These are phyloP conservation scores for Neodiprion fabricii DNA, from an alignment of 1,140 invertebrate genomes.

Conservation along the genomic window DNA sequence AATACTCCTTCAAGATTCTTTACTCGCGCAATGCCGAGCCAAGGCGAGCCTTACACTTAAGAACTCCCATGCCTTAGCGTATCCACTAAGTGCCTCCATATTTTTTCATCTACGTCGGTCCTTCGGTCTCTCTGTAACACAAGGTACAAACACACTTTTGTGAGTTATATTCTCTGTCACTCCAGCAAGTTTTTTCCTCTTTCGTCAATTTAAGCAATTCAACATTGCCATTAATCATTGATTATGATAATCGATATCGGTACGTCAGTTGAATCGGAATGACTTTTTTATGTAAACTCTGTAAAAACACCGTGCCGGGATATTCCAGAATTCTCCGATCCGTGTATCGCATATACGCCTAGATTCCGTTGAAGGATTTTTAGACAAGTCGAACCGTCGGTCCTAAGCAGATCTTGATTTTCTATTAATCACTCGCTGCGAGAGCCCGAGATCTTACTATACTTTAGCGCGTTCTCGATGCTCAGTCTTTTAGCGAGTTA, in stretches of 20 bases:
- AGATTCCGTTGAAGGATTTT: no score
- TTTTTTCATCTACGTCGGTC: constrained; percentile 22
- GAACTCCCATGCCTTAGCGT: not conserved
- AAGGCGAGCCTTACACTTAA: not conserved
- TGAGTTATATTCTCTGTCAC: not conserved
- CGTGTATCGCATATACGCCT: no score
- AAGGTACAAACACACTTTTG: constrained; percentile 13
- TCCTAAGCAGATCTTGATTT: not conserved
- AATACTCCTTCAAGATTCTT: not conserved
- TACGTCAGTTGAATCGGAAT: not conserved
- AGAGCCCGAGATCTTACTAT: not conserved
- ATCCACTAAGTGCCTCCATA: constrained; percentile 22
- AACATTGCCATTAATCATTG: not conserved
- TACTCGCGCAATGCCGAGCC: not conserved
- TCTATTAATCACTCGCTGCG: not conserved
- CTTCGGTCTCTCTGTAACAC: not conserved
- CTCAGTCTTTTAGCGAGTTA: not conserved
- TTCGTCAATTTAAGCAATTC: not conserved
- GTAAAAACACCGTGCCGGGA: no score
- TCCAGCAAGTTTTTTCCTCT: not conserved
- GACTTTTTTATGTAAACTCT: no score
- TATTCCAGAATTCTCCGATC: no score
- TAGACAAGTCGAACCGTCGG: not conserved
- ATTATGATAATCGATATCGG: not conserved
- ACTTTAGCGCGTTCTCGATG: not conserved